Percentiles rank a stretch among this genome's conserved stretches.
These are phyloP conservation scores for Notiomystis cincta DNA, from an alignment of 2,113 vertebrate genomes.

Conservation along the genomic window DNA sequence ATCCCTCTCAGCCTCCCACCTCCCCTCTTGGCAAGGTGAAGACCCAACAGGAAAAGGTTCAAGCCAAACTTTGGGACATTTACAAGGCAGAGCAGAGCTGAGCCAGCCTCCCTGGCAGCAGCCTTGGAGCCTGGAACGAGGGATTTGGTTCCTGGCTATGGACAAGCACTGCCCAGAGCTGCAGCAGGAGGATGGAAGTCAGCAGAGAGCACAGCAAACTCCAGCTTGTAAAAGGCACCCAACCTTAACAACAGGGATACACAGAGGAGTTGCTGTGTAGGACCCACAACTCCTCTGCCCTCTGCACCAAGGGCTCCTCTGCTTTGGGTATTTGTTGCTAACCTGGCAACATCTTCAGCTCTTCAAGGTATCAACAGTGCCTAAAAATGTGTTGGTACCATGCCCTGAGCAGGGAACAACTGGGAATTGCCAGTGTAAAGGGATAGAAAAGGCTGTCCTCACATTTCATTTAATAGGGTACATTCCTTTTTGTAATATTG, in stretches of 20 bases:
- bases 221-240: neutral
- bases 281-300: neutral
- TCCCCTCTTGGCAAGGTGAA: neutral
- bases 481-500: neutral
- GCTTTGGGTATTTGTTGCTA: neutral
- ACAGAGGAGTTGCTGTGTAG: neutral
- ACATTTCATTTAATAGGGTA: neutral
- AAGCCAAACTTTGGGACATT: neutral
- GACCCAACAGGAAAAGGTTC: neutral
- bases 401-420: neutral
- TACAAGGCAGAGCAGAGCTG: neutral
- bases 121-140: neutral
- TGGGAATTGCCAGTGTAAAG: neutral
- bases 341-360: neutral
- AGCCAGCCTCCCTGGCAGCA: neutral
- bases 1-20: neutral
- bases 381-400: neutral
- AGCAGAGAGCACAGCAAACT: neutral
- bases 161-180: neutral
- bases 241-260: neutral
- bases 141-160: neutral
- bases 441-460: slow-evolving; percentile 24
- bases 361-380: neutral
- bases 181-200: neutral
- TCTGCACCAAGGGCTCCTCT: neutral